Conservation (phyloP, 2,888 invertebrate genomes). For the Leptinotarsa tumamoca region DNA sequence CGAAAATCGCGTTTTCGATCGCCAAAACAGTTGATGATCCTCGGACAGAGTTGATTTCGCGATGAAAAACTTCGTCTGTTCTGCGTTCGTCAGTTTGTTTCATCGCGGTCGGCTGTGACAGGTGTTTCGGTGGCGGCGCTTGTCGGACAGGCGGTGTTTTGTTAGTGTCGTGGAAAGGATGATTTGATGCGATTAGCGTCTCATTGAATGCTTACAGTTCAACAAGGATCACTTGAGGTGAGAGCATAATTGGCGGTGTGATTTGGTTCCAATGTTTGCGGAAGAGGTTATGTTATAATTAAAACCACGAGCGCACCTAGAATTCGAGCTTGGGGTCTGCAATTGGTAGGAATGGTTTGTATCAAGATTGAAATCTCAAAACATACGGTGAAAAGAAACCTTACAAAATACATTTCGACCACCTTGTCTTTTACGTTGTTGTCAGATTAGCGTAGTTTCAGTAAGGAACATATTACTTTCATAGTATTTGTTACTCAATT, state of each 20-base stretch:
- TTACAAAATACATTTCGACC: too few relatives aligned
- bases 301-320: too few relatives aligned
- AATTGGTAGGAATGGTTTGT: too few relatives aligned
- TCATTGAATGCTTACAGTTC: not conserved
- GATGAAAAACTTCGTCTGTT: not conserved
- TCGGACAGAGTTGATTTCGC: not conserved
- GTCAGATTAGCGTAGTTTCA: too few relatives aligned
- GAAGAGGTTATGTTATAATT: not conserved
- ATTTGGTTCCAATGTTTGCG: not conserved
- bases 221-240: not conserved
- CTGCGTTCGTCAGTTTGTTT: not conserved
- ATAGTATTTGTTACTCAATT: too few relatives aligned
- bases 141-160: conserved; percentile 8
- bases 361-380: too few relatives aligned
- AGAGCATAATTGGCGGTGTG: not conserved
- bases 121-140: not conserved
- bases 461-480: too few relatives aligned
- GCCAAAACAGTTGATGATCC: not conserved
- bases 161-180: conserved; percentile 1
- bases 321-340: too few relatives aligned
- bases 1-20: conserved; percentile 13
- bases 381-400: too few relatives aligned
- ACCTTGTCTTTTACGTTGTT: too few relatives aligned
- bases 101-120: not conserved
- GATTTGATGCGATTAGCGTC: not conserved